Evolutionary conservation across 2,797 vertebrate species (phyloP).

Genomic region (Sparidentex hasta): DNA sequence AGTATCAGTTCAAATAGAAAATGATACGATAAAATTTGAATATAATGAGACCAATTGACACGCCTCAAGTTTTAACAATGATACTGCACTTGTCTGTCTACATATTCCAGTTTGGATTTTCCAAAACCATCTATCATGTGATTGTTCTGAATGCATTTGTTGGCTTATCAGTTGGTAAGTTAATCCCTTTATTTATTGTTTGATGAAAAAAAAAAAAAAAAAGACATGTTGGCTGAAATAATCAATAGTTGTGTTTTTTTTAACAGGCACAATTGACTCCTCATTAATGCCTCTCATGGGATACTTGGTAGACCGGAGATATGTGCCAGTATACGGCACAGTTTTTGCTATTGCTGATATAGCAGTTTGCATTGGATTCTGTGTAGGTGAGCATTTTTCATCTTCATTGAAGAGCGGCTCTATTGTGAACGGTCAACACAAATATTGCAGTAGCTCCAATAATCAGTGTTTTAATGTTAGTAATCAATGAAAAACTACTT

Average conservation of each 20-base stretch:
- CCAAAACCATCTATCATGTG: constrained; percentile 90
- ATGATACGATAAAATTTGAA: not conserved
- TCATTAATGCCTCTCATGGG: constrained; percentile 25
- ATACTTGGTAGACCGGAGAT: constrained; percentile 26
- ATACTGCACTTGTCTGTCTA: not conserved
- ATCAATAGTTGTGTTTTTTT: not conserved
- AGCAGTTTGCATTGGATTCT: constrained; percentile 24
- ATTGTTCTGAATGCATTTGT: constrained; percentile 92
- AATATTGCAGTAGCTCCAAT: too few species aligned
- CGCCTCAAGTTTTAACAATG: not conserved
- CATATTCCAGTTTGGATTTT: constrained; percentile 87
- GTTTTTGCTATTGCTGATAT: constrained; percentile 40
- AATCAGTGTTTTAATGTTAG: too few species aligned
- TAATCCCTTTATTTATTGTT: not conserved
- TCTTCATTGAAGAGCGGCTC: not conserved
- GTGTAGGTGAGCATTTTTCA: constrained; percentile 7
- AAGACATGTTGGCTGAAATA: not conserved
- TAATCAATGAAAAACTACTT: too few species aligned
- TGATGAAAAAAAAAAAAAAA: not conserved
- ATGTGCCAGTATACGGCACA: constrained; percentile 26
- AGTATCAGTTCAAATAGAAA: not conserved
- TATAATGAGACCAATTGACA: not conserved
- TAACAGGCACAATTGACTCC: constrained; percentile 29
- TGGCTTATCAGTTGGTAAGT: constrained; percentile 93
- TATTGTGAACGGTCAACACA: not conserved